Conservation (phyloP, 1,140 invertebrate genomes). For the Drosophila funebris region DNA sequence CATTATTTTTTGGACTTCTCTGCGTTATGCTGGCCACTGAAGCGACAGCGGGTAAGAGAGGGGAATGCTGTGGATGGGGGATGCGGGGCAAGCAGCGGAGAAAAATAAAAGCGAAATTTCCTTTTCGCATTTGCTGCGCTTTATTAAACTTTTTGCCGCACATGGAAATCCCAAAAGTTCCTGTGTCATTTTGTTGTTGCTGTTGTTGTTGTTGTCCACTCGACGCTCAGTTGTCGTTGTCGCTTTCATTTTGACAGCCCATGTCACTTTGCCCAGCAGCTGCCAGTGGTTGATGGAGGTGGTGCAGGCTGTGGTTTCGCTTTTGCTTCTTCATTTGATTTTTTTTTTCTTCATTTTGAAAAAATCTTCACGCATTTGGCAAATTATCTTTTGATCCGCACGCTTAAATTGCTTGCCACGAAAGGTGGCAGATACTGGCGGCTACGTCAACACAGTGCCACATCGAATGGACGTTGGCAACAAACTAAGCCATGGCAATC, state of each 20-base stretch:
- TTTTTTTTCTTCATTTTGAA: conserved; percentile 41
- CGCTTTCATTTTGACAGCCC: conserved; percentile 73
- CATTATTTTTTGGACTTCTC: conserved; percentile 66
- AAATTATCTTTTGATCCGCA: conserved; percentile 83
- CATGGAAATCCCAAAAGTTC: conserved; percentile 78
- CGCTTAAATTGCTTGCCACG: conserved; percentile 62
- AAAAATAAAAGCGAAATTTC: conserved; percentile 77
- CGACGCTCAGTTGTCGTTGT: conserved; percentile 46
- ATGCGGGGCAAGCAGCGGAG: neutral
- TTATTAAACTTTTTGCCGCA: conserved; percentile 70
- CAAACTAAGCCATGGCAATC: conserved; percentile 73
- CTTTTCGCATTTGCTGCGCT: conserved; percentile 79
- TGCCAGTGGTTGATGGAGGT: conserved; percentile 31
- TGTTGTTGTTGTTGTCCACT: conserved; percentile 28
- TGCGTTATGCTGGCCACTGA: conserved; percentile 58
- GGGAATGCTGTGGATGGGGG: neutral
- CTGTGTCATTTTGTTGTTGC: conserved; percentile 67
- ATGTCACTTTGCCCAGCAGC: conserved; percentile 57
- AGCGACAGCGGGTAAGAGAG: neutral
- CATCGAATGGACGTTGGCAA: conserved; percentile 47
- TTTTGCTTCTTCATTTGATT: conserved; percentile 7
- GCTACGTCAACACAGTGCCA: conserved; percentile 58
- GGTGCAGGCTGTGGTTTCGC: conserved; percentile 8
- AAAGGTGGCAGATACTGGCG: conserved; percentile 28
- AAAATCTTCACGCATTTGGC: conserved; percentile 83